Base-by-base conservation (phyloP, 1,140 invertebrate species). In the Nixonia krombeini region DNA sequence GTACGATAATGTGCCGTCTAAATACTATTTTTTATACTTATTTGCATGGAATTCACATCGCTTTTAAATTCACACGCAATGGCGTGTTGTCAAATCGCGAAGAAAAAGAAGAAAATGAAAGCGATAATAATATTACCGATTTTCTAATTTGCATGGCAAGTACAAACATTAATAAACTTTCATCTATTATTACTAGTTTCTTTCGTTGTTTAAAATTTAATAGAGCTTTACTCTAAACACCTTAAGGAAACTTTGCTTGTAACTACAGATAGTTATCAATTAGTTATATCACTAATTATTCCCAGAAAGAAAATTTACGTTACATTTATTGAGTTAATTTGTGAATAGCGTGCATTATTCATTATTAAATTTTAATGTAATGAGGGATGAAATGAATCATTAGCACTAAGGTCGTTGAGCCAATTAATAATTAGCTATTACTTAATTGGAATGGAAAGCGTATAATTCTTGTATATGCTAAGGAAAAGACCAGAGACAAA, bases 401-500 rank as follows among this genome's bases (percentile, higher is more conserved):
- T 26, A 17, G 29, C 7, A 17, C 16, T 10, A 44, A 45, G 28
- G 38, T 52, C 38, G 10, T 44, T 38, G 23, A 7, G 28, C 37
- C 52, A 29, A 29, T 55, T 44, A 55, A 46, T 55, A 55, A 55
- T 33, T 31, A 37, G 41, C 29, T 26, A 56, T 56, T 46, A 38
- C 46, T 46, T 25, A 28, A 26, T 13, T 44, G 42, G 29, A 45
- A 45, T 46, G 21, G 42, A 26, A 18, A 7, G 21, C 9, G 10
- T 13, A 33, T 33, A 33, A 33, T 12, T 37, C 13, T 29, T 49
- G 8, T 18, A 13, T 4, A 21, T n/a, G n/a, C 33, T 31, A 56
- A 56, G 26, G 29, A 42, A 56, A 47, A 47, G 29, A 41, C 18
- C 35, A 12, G 28, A 5, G 28, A 21, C 33, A 18, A 44, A 26